phyloP scores from a whole-genome alignment of 2,113 vertebrate genomes.

The Xerus inauris region DNA sequence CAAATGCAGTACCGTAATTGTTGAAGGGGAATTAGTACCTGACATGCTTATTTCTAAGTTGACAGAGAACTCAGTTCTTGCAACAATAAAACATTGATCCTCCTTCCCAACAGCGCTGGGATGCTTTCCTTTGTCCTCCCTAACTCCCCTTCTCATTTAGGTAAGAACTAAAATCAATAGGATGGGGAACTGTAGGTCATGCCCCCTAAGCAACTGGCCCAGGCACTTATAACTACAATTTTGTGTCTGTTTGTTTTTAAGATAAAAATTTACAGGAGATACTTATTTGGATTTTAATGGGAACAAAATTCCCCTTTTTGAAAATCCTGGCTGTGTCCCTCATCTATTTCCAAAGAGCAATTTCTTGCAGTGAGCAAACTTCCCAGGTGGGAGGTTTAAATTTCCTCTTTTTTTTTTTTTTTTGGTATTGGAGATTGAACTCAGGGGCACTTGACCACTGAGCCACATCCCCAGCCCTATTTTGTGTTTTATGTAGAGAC shows the following conservation, averaged over 20 bases:
- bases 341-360: not conserved
- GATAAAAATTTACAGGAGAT: not conserved
- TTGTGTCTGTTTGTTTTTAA: not conserved
- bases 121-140: not conserved
- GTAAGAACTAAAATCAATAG: not conserved
- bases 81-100: not conserved
- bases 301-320: not conserved
- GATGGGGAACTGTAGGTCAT: not conserved
- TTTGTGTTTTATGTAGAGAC: too few relatives aligned
- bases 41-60: not conserved
- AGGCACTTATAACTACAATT: not conserved
- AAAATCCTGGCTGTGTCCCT: not conserved
- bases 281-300: conserved; percentile 38
- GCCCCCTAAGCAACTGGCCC: not conserved
- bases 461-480: too few relatives aligned
- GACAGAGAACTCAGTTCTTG: conserved; percentile 44
- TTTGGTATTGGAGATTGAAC: too few relatives aligned
- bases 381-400: not conserved
- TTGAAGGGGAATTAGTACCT: not conserved
- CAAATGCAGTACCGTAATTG: not conserved
- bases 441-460: too few relatives aligned
- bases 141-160: not conserved
- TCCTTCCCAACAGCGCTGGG: not conserved
- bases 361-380: not conserved
- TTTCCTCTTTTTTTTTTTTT: too few relatives aligned